These are phyloP conservation scores for Nannoperca obscura DNA, from an alignment of 2,797 vertebrate genomes.

Conservation along the genomic window DNA sequence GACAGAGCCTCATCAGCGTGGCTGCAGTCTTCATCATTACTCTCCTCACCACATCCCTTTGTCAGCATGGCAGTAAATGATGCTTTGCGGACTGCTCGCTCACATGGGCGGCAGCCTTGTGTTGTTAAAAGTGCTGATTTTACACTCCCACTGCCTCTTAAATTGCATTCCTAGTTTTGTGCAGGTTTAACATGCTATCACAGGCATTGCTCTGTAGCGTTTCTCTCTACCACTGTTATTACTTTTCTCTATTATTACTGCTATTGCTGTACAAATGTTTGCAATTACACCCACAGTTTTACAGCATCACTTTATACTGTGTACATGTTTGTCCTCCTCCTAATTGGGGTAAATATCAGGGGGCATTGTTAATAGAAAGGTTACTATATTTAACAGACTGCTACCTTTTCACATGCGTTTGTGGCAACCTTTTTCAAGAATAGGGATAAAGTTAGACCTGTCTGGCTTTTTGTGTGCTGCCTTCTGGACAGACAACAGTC, in stretches of 20 bases:
- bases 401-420: constrained; percentile 21
- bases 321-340: constrained; percentile 8
- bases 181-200: constrained; percentile 26
- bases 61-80: constrained; percentile 61
- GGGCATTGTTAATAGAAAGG: constrained; percentile 67
- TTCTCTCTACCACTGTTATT: constrained; percentile 36
- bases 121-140: constrained; percentile 51
- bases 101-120: constrained; percentile 18
- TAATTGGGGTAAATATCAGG: constrained; percentile 33
- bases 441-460: constrained; percentile 14
- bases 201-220: constrained; percentile 11
- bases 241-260: constrained; percentile 41
- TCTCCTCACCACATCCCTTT: constrained; percentile 62
- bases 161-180: constrained; percentile 28
- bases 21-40: constrained; percentile 46
- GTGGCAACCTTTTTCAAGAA: constrained; percentile 41
- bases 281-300: constrained; percentile 18
- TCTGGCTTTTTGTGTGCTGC: constrained; percentile 42
- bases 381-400: constrained; percentile 39
- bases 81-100: constrained; percentile 42
- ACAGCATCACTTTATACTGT: not conserved
- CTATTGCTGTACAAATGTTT: constrained; percentile 27
- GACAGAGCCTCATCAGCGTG: constrained; percentile 37
- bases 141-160: constrained; percentile 36
- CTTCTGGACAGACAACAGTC: constrained; percentile 28